Evolutionary conservation across 2,113 vertebrate genomes (phyloP), one percentile per base, ranked within the genome.

Genomic region (Aphyosemion australe): DNA sequence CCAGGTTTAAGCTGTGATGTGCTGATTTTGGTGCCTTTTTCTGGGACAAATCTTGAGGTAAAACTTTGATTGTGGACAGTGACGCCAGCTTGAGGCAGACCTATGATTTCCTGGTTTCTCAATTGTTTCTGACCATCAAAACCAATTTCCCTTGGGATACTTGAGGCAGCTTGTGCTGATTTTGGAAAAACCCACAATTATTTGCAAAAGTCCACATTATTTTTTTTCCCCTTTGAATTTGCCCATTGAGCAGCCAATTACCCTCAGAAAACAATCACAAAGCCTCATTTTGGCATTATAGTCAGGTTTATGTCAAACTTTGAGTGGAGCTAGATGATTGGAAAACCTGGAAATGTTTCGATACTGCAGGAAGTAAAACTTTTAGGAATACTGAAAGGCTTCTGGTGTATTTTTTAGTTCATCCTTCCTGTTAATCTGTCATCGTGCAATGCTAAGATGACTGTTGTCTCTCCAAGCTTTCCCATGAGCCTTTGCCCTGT

Each of bases 391-490:
- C 34, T 18, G n/a, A 34, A 54, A 70, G 39, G 60, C 55, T 18
- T 37, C 26, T 62, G 18, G 64, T 56, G 31, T 59, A 56, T 72
- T 46, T 74, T 48, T 81, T 47, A 34, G 50, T 50, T 50, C 53
- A 51, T 37, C 34, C 34, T 37, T 37, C 6, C 34, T 10, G 45
- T 85, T 61, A n/a, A 61, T 66, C 57, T 76, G 52, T 70, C 77
- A 78, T 80, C 72, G 56, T 71, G 53, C 72, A 67, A 61, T 74
- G 50, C 73, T 61, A 69, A 77, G 80, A 90, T 79, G 74, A 83
- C 84, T 87, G 83, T 84, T 85, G 82, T 88, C 89, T 89, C 70
- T 66, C 72, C 79, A 79, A 84, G 79, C 81, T 86, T 87, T 90
- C 88, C 88, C 74, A 80, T 84, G 59, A 88, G 87, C 83, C 84